phyloP scores from a whole-genome alignment of 2,113 vertebrate genomes.

The Ceratotherium simum region DNA sequence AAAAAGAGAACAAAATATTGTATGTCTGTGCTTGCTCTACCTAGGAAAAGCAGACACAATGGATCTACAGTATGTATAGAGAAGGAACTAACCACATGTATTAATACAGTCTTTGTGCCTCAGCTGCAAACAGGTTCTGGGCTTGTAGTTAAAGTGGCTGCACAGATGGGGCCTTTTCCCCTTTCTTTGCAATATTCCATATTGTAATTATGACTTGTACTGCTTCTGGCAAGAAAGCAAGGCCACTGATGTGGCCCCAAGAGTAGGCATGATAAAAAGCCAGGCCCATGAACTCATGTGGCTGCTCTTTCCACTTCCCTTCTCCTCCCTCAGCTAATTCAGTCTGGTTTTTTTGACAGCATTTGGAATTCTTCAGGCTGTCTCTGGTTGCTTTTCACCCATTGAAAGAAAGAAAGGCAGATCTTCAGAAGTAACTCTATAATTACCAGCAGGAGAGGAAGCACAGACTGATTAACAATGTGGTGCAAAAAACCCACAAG shows the following conservation, averaged over 20 bases:
- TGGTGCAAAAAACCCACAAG: background rate
- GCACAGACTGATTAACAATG: conserved; percentile 15
- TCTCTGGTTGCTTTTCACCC: conserved; percentile 61
- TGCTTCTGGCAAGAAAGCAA: conserved; percentile 81
- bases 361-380: conserved; percentile 78
- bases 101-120: conserved; percentile 84
- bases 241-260: conserved; percentile 73
- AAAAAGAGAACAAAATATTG: conserved; percentile 81
- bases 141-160: conserved; percentile 84
- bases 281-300: conserved; percentile 47
- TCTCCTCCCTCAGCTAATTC: conserved; percentile 65
- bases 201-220: conserved; percentile 86
- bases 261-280: conserved; percentile 79
- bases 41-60: conserved; percentile 84
- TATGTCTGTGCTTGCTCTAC: conserved; percentile 84
- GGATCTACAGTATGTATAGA: conserved; percentile 83
- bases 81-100: conserved; percentile 82
- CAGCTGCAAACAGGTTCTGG: conserved; percentile 87
- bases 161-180: conserved; percentile 71
- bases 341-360: conserved; percentile 54
- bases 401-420: conserved; percentile 26
- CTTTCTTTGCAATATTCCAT: conserved; percentile 69
- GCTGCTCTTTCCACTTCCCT: conserved; percentile 68
- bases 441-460: conserved; percentile 5
- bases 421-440: conserved; percentile 8